phyloP scores from a whole-genome alignment of 2,797 vertebrate genomes.

The Rhincodon typus region DNA sequence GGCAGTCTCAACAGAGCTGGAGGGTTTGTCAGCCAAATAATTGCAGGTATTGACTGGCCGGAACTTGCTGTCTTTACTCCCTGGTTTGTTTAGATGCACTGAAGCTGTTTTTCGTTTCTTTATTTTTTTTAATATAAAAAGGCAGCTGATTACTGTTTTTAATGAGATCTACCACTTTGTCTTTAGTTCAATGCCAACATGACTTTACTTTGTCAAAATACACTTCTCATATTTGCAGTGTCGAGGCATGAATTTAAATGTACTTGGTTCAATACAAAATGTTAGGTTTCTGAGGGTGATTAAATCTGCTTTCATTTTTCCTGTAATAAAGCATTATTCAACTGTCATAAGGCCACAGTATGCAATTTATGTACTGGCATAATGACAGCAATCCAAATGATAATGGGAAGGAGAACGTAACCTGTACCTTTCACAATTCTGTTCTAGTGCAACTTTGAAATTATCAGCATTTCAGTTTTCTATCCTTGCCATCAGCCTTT shows the following conservation, averaged over 20 bases:
- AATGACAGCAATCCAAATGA: constrained; percentile 1
- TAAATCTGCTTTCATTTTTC: constrained; percentile 26
- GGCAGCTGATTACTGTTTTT: not conserved
- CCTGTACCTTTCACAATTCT: not conserved
- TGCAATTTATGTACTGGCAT: not conserved
- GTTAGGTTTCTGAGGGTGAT: constrained; percentile 12
- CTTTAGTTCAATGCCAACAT: not conserved
- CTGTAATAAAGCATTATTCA: constrained; percentile 9
- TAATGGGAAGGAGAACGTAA: not conserved
- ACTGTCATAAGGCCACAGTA: not conserved
- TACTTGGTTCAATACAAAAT: not conserved
- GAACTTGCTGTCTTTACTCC: not conserved
- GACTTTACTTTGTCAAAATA: constrained; percentile 10
- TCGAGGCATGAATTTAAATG: not conserved
- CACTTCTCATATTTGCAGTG: not conserved
- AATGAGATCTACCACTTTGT: not conserved
- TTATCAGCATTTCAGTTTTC: constrained; percentile 17
- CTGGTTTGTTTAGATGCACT: not conserved
- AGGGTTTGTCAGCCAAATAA: not conserved
- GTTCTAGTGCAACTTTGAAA: constrained; percentile 20
- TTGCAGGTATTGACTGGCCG: not conserved
- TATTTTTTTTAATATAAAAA: not conserved
- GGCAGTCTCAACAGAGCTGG: not conserved
- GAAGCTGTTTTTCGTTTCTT: not conserved
- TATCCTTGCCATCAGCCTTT: not conserved